phyloP scores from a whole-genome alignment of 2,888 invertebrate species.

The Cephus pygmeus region DNA sequence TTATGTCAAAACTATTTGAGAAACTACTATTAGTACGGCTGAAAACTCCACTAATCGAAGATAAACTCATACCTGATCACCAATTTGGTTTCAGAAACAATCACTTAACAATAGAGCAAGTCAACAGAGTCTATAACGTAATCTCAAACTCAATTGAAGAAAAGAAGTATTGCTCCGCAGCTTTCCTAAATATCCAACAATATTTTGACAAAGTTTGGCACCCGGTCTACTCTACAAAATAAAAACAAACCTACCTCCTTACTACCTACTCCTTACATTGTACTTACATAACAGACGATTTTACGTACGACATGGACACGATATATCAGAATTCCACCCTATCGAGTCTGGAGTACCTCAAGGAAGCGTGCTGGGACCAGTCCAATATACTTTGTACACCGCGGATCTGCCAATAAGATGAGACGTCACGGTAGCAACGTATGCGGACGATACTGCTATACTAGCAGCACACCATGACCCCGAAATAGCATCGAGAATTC shows the following conservation, averaged over 20 bases:
- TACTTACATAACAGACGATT: constrained; percentile 12
- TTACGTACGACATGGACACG: not conserved
- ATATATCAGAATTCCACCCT: not conserved
- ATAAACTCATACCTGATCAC: constrained; percentile 30
- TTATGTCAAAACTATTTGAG: constrained; percentile 37
- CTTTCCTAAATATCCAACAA: constrained; percentile 3
- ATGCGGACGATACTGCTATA: constrained; percentile 35
- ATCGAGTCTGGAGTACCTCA: constrained; percentile 25
- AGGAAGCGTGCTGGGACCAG: constrained; percentile 35
- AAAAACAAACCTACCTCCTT: not conserved
- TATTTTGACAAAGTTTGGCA: constrained; percentile 4
- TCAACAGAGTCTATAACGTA: not conserved
- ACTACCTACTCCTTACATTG: constrained; percentile 1
- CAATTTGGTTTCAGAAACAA: constrained; percentile 36
- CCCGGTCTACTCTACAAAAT: constrained; percentile 6
- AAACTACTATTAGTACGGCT: constrained; percentile 34
- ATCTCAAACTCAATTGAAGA: constrained; percentile 4
- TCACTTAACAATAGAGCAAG: constrained; percentile 17
- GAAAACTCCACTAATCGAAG: constrained; percentile 16
- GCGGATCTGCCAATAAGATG: constrained; percentile 26
- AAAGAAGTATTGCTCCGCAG: constrained; percentile 5
- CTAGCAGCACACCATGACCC: constrained; percentile 22
- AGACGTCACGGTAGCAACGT: constrained; percentile 28
- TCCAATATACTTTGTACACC: constrained; percentile 31
- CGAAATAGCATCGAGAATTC: constrained; percentile 12